Conservation (phyloP, 2,113 vertebrate species). For the Bagarius yarrelli region DNA sequence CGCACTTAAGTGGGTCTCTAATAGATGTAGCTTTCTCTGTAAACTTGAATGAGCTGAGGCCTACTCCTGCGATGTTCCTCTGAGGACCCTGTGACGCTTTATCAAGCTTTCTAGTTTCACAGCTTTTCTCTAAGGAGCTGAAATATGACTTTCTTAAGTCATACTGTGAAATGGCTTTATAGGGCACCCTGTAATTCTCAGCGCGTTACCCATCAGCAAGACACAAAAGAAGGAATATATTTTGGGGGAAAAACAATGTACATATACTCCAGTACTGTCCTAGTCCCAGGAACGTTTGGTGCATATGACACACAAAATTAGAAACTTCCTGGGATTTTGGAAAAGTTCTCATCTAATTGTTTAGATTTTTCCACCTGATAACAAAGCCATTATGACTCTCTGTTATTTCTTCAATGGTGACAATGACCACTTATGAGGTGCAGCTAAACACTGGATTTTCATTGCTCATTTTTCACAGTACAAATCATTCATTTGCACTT, state of each 20-base stretch:
- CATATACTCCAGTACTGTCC: neutral
- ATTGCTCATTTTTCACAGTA: too few species aligned
- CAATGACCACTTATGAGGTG: too few species aligned
- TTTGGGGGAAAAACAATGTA: neutral
- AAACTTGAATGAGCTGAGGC: constrained; percentile 33
- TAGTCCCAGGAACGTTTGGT: neutral
- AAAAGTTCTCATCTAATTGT: too few species aligned
- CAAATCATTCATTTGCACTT: too few species aligned
- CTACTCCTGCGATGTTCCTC: constrained; percentile 9
- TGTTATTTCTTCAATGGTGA: too few species aligned
- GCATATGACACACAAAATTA: too few species aligned
- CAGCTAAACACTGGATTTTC: too few species aligned
- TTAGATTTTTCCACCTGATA: too few species aligned
- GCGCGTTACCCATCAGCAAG: neutral
- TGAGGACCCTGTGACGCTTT: constrained; percentile 10
- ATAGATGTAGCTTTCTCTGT: constrained; percentile 39
- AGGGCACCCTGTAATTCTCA: constrained; percentile 38
- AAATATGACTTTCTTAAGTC: constrained; percentile 28
- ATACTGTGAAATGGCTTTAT: constrained; percentile 35
- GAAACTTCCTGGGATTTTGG: too few species aligned
- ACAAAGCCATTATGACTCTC: too few species aligned
- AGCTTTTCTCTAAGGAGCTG: neutral
- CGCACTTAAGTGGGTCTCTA: constrained; percentile 59
- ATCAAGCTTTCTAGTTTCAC: constrained; percentile 7
- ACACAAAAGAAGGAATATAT: neutral